A percentile compares a stretch with the other conserved stretches of the same genome.
Conservation (phyloP, 2,888 invertebrate species). For the Piscicola geometra region DNA sequence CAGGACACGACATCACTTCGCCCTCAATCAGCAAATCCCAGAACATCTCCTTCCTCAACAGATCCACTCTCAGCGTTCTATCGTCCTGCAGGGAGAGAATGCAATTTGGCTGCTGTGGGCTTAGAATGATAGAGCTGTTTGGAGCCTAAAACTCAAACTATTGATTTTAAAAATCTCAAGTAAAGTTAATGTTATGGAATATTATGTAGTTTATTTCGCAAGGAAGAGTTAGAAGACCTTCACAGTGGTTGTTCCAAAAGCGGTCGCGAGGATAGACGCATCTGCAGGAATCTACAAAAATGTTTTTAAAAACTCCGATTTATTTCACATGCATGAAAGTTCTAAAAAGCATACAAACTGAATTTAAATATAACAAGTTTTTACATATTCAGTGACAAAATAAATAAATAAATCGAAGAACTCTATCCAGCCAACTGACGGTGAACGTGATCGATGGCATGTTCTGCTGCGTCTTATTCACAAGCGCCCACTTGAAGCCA, state of each 20-base stretch:
- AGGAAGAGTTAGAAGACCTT: not conserved
- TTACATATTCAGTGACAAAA: not conserved
- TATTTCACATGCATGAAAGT: no score
- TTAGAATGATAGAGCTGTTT: no score
- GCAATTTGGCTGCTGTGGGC: no score
- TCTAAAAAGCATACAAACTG: not conserved
- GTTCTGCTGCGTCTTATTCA: conserved; percentile 40
- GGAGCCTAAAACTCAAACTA: no score
- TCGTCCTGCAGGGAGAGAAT: conserved; percentile 43
- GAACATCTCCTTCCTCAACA: conserved; percentile 43
- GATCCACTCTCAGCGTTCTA: conserved; percentile 46
- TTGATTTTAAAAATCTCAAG: not conserved
- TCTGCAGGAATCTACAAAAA: conserved; percentile 1
- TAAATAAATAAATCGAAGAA: no score
- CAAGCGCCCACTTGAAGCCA: conserved; percentile 38
- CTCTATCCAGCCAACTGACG: not conserved
- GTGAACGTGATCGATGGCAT: conserved; percentile 31
- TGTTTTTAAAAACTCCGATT: not conserved
- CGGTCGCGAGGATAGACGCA: not conserved
- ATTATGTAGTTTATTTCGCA: not conserved
- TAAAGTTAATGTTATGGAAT: not conserved
- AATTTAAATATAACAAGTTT: not conserved
- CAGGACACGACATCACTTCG: conserved; percentile 42
- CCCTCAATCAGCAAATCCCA: conserved; percentile 42
- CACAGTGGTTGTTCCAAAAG: not conserved